Percentiles rank a stretch among this genome's conserved stretches.
phyloP scores from a whole-genome alignment of 2,888 invertebrate genomes.

The Lissocephala sabroskyi region DNA sequence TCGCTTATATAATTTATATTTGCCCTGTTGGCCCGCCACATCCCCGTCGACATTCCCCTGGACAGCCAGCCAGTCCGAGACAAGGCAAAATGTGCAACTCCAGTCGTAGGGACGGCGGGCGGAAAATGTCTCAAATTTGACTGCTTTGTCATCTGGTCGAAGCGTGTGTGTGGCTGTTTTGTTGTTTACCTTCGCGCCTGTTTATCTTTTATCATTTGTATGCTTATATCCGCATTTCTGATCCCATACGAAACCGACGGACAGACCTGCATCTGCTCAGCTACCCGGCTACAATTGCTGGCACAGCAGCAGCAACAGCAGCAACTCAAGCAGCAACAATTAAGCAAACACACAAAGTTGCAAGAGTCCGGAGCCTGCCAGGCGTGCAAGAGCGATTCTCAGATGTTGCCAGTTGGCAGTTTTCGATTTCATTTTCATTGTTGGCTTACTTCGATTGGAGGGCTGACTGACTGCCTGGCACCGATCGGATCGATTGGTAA shows the following conservation, averaged over 20 bases:
- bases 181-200: not conserved
- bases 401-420: slow-evolving; percentile 21
- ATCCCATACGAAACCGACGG: too few relatives aligned
- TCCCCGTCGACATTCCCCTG: too few relatives aligned
- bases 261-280: too few relatives aligned
- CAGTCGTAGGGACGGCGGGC: too few relatives aligned
- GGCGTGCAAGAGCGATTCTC: too few relatives aligned
- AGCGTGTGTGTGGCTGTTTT: too few relatives aligned
- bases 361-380: slow-evolving; percentile 31
- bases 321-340: too few relatives aligned
- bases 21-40: too few relatives aligned
- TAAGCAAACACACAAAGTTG: slow-evolving; percentile 52
- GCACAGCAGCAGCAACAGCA: too few relatives aligned
- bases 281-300: too few relatives aligned
- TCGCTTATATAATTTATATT: slow-evolving; percentile 63
- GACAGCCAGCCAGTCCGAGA: slow-evolving; percentile 29
- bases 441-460: slow-evolving; percentile 13
- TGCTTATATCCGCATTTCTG: not conserved
- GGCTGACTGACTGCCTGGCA: slow-evolving; percentile 1
- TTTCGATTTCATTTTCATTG: slow-evolving; percentile 27
- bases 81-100: slow-evolving; percentile 18
- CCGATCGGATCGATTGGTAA: slow-evolving; percentile 18
- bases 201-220: not conserved
- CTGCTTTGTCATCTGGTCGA: too few relatives aligned
- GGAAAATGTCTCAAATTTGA: too few relatives aligned